phyloP scores from a whole-genome alignment of 2,113 vertebrate genomes.

The Fulica atra region DNA sequence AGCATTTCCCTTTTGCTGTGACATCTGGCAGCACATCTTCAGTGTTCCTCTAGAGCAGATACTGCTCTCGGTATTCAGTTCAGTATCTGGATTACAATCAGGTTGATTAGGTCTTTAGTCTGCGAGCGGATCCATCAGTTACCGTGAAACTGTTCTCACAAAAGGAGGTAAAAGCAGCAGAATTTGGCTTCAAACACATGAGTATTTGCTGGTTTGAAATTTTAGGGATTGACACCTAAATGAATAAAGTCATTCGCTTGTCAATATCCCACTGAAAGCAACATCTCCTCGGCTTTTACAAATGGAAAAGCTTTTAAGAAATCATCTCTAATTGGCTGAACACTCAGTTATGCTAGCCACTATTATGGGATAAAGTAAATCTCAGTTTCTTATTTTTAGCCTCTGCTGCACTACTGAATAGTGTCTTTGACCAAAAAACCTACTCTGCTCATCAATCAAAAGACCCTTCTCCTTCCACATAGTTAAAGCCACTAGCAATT shows the following conservation, averaged over 20 bases:
- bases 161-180: background rate
- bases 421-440: background rate
- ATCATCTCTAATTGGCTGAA: background rate
- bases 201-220: background rate
- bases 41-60: background rate
- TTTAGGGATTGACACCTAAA: background rate
- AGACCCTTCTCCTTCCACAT: background rate
- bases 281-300: background rate
- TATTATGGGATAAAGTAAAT: background rate
- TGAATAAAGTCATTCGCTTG: background rate
- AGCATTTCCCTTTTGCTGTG: background rate
- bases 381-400: background rate
- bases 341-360: background rate
- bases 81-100: background rate
- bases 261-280: background rate
- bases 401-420: background rate
- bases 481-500: background rate
- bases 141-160: background rate
- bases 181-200: background rate
- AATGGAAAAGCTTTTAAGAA: slow-evolving; percentile 24
- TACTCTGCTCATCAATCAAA: background rate
- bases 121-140: background rate
- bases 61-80: background rate
- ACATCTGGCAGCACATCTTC: background rate
- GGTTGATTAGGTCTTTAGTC: background rate